These are phyloP conservation scores for Harpagifer antarcticus DNA, from an alignment of 2,797 vertebrate species.

Conservation along the genomic window DNA sequence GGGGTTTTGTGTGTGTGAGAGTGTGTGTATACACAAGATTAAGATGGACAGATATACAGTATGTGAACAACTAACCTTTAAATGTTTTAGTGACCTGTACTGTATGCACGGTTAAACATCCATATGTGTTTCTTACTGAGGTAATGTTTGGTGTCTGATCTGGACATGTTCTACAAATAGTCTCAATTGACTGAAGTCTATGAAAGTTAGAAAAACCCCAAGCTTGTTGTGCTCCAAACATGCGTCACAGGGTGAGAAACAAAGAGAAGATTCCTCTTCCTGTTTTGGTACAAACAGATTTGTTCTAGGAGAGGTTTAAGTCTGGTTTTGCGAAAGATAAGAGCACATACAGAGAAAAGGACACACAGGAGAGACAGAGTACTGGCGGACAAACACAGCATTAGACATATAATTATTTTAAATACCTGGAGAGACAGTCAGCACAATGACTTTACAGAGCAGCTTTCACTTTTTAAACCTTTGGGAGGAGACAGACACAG, in stretches of 20 bases:
- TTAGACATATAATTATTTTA: neutral
- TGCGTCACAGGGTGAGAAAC: slow-evolving; percentile 9
- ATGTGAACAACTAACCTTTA: neutral
- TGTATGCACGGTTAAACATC: neutral
- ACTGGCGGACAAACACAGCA: neutral
- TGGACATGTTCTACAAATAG: neutral
- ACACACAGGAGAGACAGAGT: slow-evolving; percentile 11
- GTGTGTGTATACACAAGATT: slow-evolving; percentile 25
- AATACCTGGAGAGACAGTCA: neutral
- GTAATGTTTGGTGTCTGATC: neutral
- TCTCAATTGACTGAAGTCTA: neutral
- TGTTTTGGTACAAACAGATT: slow-evolving; percentile 81
- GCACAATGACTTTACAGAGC: slow-evolving; percentile 62
- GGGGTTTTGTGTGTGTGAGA: neutral
- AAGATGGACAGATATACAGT: slow-evolving; percentile 33
- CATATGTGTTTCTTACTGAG: neutral
- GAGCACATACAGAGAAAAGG: slow-evolving; percentile 14
- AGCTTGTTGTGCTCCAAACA: slow-evolving; percentile 6
- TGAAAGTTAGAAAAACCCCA: neutral
- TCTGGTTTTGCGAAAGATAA: slow-evolving; percentile 36
- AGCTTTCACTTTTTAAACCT: slow-evolving; percentile 77
- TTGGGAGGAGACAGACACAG: slow-evolving; percentile 58
- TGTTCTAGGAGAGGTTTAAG: slow-evolving; percentile 32
- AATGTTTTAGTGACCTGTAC: neutral
- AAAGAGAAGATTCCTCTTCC: slow-evolving; percentile 35